phyloP scores from a whole-genome alignment of 2,888 invertebrate genomes.

The Bembecia ichneumoniformis region DNA sequence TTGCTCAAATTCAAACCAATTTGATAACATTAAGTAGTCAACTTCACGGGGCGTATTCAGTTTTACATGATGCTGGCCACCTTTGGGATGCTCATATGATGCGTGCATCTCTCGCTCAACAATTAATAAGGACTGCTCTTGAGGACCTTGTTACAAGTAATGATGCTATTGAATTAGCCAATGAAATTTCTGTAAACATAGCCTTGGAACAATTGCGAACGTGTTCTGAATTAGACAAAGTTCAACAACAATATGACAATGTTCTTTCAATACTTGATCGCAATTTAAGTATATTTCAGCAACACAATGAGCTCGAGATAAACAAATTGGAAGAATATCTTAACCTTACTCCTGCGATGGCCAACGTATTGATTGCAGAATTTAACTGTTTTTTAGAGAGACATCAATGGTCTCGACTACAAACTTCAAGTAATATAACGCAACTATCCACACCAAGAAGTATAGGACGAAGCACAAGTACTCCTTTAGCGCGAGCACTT shows the following conservation, averaged over 20 bases:
- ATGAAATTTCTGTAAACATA: slow-evolving; percentile 42
- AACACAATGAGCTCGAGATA: slow-evolving; percentile 39
- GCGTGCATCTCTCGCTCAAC: slow-evolving; percentile 43
- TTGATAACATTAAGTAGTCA: slow-evolving; percentile 22
- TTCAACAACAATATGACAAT: slow-evolving; percentile 29
- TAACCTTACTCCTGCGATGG: slow-evolving; percentile 29
- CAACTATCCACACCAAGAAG: neutral
- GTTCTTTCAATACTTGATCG: slow-evolving; percentile 27
- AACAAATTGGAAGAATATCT: slow-evolving; percentile 42
- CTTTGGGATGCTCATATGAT: slow-evolving; percentile 51
- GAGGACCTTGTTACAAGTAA: slow-evolving; percentile 49
- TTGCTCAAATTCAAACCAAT: neutral
- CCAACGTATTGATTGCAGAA: slow-evolving; percentile 41
- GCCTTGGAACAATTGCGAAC: slow-evolving; percentile 39
- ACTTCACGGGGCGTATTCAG: slow-evolving; percentile 37
- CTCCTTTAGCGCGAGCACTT: slow-evolving; percentile 30
- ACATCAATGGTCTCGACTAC: slow-evolving; percentile 23
- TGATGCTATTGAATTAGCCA: slow-evolving; percentile 37
- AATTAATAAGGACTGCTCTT: slow-evolving; percentile 45
- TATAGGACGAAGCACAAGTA: neutral
- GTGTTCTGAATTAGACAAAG: slow-evolving; percentile 37
- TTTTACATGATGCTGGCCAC: slow-evolving; percentile 45
- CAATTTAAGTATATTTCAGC: slow-evolving; percentile 30
- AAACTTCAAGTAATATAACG: neutral
- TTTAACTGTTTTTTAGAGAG: slow-evolving; percentile 43